Percentiles rank a stretch among this genome's conserved stretches.
phyloP scores from a whole-genome alignment of 2,888 invertebrate genomes.

The Parnassius orleans region DNA sequence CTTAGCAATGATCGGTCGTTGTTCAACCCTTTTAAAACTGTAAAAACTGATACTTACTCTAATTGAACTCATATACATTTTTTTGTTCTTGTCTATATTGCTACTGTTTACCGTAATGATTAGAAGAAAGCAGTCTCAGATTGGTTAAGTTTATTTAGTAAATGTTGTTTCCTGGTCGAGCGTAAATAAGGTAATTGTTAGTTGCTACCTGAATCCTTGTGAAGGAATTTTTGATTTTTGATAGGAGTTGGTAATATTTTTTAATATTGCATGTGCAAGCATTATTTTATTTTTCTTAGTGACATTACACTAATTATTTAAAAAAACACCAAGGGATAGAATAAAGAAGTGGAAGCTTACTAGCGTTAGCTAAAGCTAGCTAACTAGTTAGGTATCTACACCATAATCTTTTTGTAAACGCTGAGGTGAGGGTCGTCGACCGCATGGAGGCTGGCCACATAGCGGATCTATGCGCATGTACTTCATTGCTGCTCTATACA shows the following conservation, averaged over 20 bases:
- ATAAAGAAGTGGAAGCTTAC: neutral
- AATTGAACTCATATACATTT: slow-evolving; percentile 40
- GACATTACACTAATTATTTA: no score
- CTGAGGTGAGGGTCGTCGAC: slow-evolving; percentile 67
- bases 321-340: neutral
- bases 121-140: slow-evolving; percentile 37
- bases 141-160: slow-evolving; percentile 47
- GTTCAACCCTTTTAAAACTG: slow-evolving; percentile 7
- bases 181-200: slow-evolving; percentile 42
- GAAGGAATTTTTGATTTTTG: slow-evolving; percentile 19
- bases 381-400: slow-evolving; percentile 40
- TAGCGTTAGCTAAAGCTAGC: neutral
- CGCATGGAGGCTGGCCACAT: slow-evolving; percentile 70
- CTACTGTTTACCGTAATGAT: slow-evolving; percentile 40
- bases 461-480: slow-evolving; percentile 65
- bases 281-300: neutral
- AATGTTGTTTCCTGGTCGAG: slow-evolving; percentile 47
- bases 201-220: slow-evolving; percentile 43
- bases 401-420: slow-evolving; percentile 73
- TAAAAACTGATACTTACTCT: slow-evolving; percentile 25
- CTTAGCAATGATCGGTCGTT: neutral
- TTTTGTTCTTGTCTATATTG: slow-evolving; percentile 29
- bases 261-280: no score
- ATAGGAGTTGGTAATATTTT: no score
- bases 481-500: slow-evolving; percentile 62